Evolutionary conservation across 2,888 invertebrate genomes (phyloP).

Genomic region (Caenorhabditis drosophilae): DNA sequence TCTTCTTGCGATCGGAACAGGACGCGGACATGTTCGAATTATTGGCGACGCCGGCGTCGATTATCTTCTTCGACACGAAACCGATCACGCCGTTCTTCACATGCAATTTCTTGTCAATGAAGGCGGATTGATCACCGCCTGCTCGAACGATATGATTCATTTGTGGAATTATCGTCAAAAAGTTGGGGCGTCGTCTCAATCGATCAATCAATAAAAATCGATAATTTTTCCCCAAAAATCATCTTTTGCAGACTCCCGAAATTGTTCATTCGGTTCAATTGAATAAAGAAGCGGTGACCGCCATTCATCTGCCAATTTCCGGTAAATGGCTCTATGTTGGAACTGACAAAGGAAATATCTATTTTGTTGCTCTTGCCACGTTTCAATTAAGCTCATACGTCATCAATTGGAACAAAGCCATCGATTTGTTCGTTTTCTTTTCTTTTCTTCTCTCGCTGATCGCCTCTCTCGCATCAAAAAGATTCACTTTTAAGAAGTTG

Average conservation of each 20-base stretch:
- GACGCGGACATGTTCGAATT: constrained; percentile 42
- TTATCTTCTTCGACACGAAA: constrained; percentile 83
- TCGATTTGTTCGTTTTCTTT: constrained; percentile 82
- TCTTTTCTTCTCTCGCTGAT: too few species aligned
- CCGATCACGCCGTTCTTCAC: constrained; percentile 80
- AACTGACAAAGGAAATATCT: constrained; percentile 93
- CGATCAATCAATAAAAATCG: too few species aligned
- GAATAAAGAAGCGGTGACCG: constrained; percentile 82
- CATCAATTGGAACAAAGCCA: constrained; percentile 99
- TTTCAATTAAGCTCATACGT: constrained; percentile 95
- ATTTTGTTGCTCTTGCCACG: constrained; percentile 93
- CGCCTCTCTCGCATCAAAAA: too few species aligned
- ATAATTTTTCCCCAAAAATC: too few species aligned
- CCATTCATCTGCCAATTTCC: constrained; percentile 90
- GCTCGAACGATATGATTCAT: constrained; percentile 93
- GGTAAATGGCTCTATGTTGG: constrained; percentile 99
- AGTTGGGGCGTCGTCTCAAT: too few species aligned
- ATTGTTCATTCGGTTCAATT: constrained; percentile 96
- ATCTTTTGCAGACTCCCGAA: constrained; percentile 55
- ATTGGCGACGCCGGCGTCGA: constrained; percentile 87
- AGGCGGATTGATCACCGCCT: constrained; percentile 91
- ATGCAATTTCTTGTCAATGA: constrained; percentile 94
- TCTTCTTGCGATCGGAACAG: constrained; percentile 91
- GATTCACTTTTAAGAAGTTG: constrained; percentile 56
- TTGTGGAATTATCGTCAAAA: constrained; percentile 93